Evolutionary conservation across 2,888 invertebrate species (phyloP).

Genomic region (Nemapogon koenigi): DNA sequence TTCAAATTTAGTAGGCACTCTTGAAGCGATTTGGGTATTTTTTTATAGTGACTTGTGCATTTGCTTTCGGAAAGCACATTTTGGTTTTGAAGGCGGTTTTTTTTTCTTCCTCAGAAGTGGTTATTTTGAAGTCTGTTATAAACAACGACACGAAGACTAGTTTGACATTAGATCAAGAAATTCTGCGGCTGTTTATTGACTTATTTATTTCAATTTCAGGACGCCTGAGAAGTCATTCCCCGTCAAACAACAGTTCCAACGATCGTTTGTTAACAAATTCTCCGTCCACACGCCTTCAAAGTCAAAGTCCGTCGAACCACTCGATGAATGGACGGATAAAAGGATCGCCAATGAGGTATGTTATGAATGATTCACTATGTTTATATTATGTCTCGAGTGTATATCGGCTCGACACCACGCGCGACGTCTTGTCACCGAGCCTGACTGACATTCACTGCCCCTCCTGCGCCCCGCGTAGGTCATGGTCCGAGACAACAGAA

Average conservation of each 20-base stretch:
- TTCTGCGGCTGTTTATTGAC: not conserved
- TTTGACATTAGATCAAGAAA: not conserved
- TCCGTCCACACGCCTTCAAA: conserved; percentile 36
- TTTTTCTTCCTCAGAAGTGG: no score
- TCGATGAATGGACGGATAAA: conserved; percentile 42
- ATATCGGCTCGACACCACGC: no score
- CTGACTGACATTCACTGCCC: no score
- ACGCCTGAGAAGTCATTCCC: conserved; percentile 46
- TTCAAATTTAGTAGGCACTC: no score
- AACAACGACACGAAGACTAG: no score
- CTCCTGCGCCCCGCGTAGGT: no score
- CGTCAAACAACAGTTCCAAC: conserved; percentile 41
- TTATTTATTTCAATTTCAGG: conserved; percentile 22
- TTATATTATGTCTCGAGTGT: not conserved
- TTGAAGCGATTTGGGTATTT: no score
- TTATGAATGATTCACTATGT: not conserved
- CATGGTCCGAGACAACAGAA: no score
- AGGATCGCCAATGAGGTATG: conserved; percentile 42
- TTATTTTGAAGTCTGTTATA: not conserved
- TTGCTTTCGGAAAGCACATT: no score
- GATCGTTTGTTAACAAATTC: conserved; percentile 38
- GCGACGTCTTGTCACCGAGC: no score
- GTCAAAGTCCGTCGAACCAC: conserved; percentile 47
- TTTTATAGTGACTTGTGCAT: no score
- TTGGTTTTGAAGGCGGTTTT: no score